phyloP scores from a whole-genome alignment of 2,113 vertebrate genomes.

The Hyaena hyaena region DNA sequence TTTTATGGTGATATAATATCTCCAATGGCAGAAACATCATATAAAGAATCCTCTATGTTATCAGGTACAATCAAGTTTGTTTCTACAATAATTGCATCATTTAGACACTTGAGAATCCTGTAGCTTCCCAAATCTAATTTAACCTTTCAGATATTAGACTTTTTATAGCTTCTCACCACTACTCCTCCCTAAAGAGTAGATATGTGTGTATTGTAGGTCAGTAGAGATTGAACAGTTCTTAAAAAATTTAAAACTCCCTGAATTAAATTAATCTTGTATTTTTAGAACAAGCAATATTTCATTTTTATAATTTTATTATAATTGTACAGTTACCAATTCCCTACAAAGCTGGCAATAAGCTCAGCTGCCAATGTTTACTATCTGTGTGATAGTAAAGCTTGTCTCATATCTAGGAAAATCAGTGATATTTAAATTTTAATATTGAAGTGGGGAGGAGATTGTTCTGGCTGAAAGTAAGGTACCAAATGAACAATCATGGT shows the following conservation, averaged over 20 bases:
- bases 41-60: constrained; percentile 37
- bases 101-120: constrained; percentile 40
- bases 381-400: not conserved
- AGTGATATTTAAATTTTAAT: not conserved
- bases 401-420: not conserved
- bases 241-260: not conserved
- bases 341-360: not conserved
- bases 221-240: constrained; percentile 6
- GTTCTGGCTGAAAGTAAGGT: not conserved
- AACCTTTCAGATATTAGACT: not conserved
- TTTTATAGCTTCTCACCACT: not conserved
- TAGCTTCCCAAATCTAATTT: constrained; percentile 50
- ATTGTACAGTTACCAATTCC: not conserved
- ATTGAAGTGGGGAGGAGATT: not conserved
- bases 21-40: not conserved
- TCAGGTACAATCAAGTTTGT: constrained; percentile 40
- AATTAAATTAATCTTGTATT: constrained; percentile 31
- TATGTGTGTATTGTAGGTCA: not conserved
- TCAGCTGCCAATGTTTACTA: not conserved
- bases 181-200: not conserved
- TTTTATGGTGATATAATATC: constrained; percentile 44
- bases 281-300: constrained; percentile 11
- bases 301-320: not conserved
- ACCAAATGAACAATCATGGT: not conserved
- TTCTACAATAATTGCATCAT: constrained; percentile 55